A percentile compares a stretch with the other conserved stretches of the same genome.
These are phyloP conservation scores for Agonopterix arenella DNA, from an alignment of 2,888 invertebrate species.

Conservation along the genomic window DNA sequence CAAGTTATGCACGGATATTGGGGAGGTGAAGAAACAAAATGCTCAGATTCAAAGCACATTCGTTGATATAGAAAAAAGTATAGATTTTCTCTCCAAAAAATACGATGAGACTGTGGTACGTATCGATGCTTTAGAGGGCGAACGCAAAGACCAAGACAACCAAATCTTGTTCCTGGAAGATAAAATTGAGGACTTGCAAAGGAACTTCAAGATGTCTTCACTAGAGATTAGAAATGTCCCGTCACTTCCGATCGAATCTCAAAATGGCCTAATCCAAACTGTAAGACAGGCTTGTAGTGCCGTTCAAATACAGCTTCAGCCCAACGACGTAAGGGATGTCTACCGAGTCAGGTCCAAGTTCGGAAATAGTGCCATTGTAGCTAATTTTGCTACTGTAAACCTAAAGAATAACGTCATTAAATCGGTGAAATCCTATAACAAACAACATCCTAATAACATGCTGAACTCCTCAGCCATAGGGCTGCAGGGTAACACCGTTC, in stretches of 20 bases:
- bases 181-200: not conserved
- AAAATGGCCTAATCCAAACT: not conserved
- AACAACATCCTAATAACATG: not conserved
- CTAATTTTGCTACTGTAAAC: not conserved
- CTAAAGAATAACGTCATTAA: not conserved
- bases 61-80: not conserved
- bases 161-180: not conserved
- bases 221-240: slow-evolving; percentile 1
- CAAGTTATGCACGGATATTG: not conserved
- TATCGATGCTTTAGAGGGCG: not conserved
- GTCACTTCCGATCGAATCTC: not conserved
- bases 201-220: not conserved
- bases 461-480: not conserved
- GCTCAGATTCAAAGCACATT: not conserved
- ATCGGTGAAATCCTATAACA: not conserved
- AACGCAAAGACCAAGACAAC: not conserved
- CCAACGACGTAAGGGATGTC: not conserved
- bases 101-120: not conserved
- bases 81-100: not conserved
- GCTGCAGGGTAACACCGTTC: not conserved
- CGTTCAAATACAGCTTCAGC: not conserved
- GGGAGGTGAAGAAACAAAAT: not conserved
- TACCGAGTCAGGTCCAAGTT: not conserved
- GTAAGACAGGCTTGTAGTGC: not conserved
- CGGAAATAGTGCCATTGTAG: not conserved